These are phyloP conservation scores for Ptychadena robeensis DNA, from an alignment of 2,797 vertebrate species.

Conservation along the genomic window DNA sequence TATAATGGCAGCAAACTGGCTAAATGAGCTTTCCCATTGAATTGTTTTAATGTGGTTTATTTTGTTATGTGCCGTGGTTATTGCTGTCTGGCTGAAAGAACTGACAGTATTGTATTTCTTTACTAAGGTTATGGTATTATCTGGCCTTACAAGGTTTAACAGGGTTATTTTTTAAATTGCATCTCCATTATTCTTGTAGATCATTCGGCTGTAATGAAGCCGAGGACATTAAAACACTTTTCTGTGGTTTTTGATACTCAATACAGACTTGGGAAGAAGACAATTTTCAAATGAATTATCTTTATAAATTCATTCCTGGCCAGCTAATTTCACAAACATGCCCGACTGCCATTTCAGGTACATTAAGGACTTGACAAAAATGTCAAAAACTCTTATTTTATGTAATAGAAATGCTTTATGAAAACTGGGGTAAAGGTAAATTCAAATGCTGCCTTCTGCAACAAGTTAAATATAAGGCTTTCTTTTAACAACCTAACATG, in stretches of 20 bases:
- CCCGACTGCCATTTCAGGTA: background rate
- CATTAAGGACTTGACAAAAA: too few relatives aligned
- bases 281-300: constrained; percentile 15
- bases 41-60: constrained; percentile 25
- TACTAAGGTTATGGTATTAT: constrained; percentile 34
- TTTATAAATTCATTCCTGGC: background rate
- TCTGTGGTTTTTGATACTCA: constrained; percentile 42
- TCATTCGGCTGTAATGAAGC: constrained; percentile 34
- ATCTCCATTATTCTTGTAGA: constrained; percentile 45
- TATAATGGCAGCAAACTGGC: constrained; percentile 19
- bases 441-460: too few relatives aligned
- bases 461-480: too few relatives aligned
- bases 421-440: too few relatives aligned
- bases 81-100: constrained; percentile 37
- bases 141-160: constrained; percentile 35
- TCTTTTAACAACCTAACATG: too few relatives aligned
- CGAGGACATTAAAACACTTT: constrained; percentile 45
- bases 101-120: constrained; percentile 42
- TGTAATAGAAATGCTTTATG: too few relatives aligned
- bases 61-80: constrained; percentile 42
- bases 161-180: constrained; percentile 40
- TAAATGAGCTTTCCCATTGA: constrained; percentile 26
- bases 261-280: constrained; percentile 26
- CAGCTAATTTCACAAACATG: background rate
- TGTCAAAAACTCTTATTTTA: too few relatives aligned